A percentile compares a stretch with the other conserved stretches of the same genome.
Evolutionary conservation across 2,888 invertebrate species (phyloP).

Genomic region (Diarsia mendica): DNA sequence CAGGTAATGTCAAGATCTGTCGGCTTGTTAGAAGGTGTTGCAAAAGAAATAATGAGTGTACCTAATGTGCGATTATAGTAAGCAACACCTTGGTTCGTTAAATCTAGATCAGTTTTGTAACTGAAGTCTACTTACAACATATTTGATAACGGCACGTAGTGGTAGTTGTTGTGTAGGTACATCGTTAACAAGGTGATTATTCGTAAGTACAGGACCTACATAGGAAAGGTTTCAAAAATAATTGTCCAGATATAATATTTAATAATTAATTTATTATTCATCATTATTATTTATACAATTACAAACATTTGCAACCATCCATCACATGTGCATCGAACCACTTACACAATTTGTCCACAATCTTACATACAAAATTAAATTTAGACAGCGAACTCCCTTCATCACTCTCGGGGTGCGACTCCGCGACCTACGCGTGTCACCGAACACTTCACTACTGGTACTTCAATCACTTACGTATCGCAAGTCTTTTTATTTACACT

Average conservation of each 20-base stretch:
- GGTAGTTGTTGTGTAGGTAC: constrained; percentile 54
- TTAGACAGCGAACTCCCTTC: constrained; percentile 81
- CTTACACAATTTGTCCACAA: constrained; percentile 73
- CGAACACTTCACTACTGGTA: constrained; percentile 76
- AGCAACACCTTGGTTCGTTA: constrained; percentile 56
- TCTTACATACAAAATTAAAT: constrained; percentile 75
- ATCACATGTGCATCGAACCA: constrained; percentile 66
- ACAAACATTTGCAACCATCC: constrained; percentile 76
- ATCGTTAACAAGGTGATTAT: constrained; percentile 42
- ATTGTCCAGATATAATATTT: constrained; percentile 62
- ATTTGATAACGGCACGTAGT: constrained; percentile 44
- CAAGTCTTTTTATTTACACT: constrained; percentile 85
- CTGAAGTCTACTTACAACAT: constrained; percentile 64
- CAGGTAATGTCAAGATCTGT: background rate
- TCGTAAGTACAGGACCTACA: constrained; percentile 14
- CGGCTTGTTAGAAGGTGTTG: constrained; percentile 16
- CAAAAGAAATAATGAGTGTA: constrained; percentile 35
- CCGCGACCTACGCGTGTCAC: constrained; percentile 66
- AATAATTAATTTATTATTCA: constrained; percentile 85
- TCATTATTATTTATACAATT: constrained; percentile 70
- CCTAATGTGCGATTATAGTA: constrained; percentile 49
- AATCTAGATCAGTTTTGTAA: constrained; percentile 66
- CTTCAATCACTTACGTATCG: constrained; percentile 82
- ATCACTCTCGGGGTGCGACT: constrained; percentile 73
- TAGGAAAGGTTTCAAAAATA: constrained; percentile 54